Evolutionary conservation across 2,888 invertebrate species (phyloP).

Genomic region (Oscheius sp.): DNA sequence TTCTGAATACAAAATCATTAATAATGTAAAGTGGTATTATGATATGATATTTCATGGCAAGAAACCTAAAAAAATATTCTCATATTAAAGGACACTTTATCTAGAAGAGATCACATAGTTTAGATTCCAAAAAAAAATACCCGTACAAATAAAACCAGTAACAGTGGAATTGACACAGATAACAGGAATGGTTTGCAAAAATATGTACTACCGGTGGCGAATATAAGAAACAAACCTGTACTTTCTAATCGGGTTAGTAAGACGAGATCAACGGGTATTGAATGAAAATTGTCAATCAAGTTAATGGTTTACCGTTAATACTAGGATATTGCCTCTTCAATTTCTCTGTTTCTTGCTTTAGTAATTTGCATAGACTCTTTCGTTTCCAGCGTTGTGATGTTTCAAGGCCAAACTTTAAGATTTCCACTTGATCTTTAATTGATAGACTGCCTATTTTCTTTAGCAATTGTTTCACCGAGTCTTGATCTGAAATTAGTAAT

Average conservation of each 20-base stretch:
- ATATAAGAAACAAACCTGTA: background rate
- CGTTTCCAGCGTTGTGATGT: constrained; percentile 21
- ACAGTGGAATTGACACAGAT: background rate
- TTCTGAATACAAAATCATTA: background rate
- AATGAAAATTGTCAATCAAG: no score
- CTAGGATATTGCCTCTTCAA: background rate
- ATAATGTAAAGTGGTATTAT: background rate
- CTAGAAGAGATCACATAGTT: background rate
- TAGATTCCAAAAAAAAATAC: no score
- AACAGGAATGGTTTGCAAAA: background rate
- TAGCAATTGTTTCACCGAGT: background rate
- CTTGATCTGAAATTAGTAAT: constrained; percentile 7
- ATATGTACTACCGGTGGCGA: background rate
- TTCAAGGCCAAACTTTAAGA: constrained; percentile 12
- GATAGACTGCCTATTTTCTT: background rate
- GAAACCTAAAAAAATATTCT: background rate
- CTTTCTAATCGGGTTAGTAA: no score
- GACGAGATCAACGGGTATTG: no score
- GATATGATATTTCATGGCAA: no score
- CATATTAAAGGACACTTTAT: background rate
- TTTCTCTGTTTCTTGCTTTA: constrained; percentile 16
- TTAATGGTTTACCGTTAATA: background rate
- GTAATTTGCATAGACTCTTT: background rate
- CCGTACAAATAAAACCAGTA: no score
- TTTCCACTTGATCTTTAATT: background rate